A percentile compares a stretch with the other conserved stretches of the same genome.
Conservation (phyloP, 1,140 invertebrate species). For the Bradysia coprophila region DNA sequence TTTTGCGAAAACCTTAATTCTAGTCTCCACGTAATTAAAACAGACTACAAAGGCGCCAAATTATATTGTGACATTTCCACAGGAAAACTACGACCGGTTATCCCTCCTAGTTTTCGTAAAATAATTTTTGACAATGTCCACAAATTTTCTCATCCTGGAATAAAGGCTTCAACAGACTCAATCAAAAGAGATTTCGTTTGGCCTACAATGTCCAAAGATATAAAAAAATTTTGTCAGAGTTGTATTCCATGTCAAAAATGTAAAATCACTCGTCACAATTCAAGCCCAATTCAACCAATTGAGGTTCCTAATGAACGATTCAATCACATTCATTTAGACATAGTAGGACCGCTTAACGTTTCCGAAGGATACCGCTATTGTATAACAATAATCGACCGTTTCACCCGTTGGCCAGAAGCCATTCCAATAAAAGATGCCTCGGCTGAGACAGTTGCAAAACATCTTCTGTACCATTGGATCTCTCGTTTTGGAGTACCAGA, state of each 20-base stretch:
- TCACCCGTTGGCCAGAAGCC: slow-evolving; percentile 22
- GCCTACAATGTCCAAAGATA: slow-evolving; percentile 13
- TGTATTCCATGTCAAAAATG: slow-evolving; percentile 13
- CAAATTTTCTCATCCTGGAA: slow-evolving; percentile 12
- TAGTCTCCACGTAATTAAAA: slow-evolving; percentile 6
- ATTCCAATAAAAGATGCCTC: slow-evolving; percentile 15
- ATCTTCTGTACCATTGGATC: slow-evolving; percentile 15
- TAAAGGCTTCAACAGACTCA: slow-evolving; percentile 5
- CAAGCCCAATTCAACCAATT: neutral
- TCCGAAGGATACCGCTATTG: slow-evolving; percentile 8
- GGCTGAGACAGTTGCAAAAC: slow-evolving; percentile 11
- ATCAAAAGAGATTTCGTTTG: slow-evolving; percentile 12
- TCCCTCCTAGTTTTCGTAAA: slow-evolving; percentile 9
- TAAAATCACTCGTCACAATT: slow-evolving; percentile 10
- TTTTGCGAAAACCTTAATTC: neutral
- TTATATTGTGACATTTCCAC: slow-evolving; percentile 9
- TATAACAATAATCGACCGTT: slow-evolving; percentile 14
- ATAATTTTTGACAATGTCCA: slow-evolving; percentile 11
- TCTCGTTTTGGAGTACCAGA: slow-evolving; percentile 10
- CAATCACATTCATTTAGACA: slow-evolving; percentile 16
- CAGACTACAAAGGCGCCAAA: neutral
- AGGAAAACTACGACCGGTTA: slow-evolving; percentile 9
- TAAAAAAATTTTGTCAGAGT: neutral
- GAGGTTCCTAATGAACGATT: slow-evolving; percentile 6
- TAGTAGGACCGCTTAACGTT: slow-evolving; percentile 11